Percentiles rank a stretch among this genome's conserved stretches.
Conservation (phyloP, 2,888 invertebrate species). For the Steinernema scapterisci region DNA sequence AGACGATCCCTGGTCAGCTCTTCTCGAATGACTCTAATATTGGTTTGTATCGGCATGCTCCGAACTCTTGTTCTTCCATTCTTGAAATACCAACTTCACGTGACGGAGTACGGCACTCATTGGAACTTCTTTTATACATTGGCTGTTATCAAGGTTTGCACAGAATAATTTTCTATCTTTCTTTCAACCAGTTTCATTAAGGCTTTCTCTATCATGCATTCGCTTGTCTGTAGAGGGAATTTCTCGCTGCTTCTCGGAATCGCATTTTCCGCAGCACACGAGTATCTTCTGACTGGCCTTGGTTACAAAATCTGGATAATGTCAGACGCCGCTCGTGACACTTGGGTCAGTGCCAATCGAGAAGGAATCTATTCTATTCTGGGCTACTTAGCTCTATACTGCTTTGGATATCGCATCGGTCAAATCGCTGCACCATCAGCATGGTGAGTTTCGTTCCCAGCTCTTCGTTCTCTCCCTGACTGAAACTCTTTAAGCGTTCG, state of each 20-base stretch:
- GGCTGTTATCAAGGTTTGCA: constrained; percentile 78
- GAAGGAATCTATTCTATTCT: constrained; percentile 86
- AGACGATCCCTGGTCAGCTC: constrained; percentile 32
- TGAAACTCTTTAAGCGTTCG: constrained; percentile 46
- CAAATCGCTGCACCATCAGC: constrained; percentile 10
- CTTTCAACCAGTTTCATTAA: background rate
- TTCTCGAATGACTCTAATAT: constrained; percentile 41
- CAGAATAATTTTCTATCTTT: constrained; percentile 30
- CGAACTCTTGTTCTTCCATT: constrained; percentile 70
- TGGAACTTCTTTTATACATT: constrained; percentile 98
- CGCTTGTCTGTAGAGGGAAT: background rate
- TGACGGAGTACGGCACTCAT: constrained; percentile 91
- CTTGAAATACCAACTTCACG: constrained; percentile 83
- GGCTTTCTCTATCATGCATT: constrained; percentile 34
- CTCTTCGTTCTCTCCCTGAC: too few relatives aligned
- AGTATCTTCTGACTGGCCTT: background rate
- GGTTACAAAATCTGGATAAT: constrained; percentile 50
- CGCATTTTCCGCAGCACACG: background rate
- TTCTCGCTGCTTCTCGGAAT: constrained; percentile 36
- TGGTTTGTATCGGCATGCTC: constrained; percentile 70
- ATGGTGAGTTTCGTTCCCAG: background rate
- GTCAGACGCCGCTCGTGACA: constrained; percentile 44
- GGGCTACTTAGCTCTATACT: constrained; percentile 84
- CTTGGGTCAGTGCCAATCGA: constrained; percentile 80
- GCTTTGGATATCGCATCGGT: constrained; percentile 71